Base-by-base conservation (phyloP, 2,113 vertebrate species). In the Ciconia boyciana region DNA sequence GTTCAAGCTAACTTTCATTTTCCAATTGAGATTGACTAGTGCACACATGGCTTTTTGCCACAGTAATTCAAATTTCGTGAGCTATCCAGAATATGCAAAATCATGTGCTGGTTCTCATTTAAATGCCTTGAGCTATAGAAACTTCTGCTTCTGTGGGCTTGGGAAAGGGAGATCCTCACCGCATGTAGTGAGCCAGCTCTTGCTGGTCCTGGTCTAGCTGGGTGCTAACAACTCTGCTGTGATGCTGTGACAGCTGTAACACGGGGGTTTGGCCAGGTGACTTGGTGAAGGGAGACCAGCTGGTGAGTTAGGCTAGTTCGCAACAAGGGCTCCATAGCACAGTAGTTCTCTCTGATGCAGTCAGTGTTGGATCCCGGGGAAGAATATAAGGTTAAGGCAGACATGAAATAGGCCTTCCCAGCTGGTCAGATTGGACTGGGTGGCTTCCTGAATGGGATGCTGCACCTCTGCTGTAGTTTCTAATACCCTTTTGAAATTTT, bases 121-220 rank as follows among this genome's bases (percentile, higher is more conserved):
- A 13, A 46, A 31, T n/a, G 58, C 43, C 32, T 83, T 6, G 10
- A 78, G 60, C 55, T 83, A 0, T 6, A 13, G 80, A 44, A 89
- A 24, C 16, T 54, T 25, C 6, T 36, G 17, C 36, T 31, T 29
- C 17, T 16, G 43, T 32, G 41, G 25, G 12, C 44, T 65, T 49
- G 62, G 41, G 36, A 34, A 10, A 13, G 74, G 66, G n/a, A 60
- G 72, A 19, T 61, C 21, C 49, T 46, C 25, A 3, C 34, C 4
- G 0, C 1, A 1, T 13, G 21, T 3, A 3, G 60, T 3, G 72
- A 60, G 81, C 6, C 44, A 17, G 36, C 57, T 39, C 48, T 24
- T 10, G 51, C 20, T 51, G 55, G 7, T 48, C 28, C 48, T 21
- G 39, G 4, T 49, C 31, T 68, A 7, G 32, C 2, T 24, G 72